Evolutionary conservation across 2,888 invertebrate species (phyloP).

Genomic region (Folsomia candida): DNA sequence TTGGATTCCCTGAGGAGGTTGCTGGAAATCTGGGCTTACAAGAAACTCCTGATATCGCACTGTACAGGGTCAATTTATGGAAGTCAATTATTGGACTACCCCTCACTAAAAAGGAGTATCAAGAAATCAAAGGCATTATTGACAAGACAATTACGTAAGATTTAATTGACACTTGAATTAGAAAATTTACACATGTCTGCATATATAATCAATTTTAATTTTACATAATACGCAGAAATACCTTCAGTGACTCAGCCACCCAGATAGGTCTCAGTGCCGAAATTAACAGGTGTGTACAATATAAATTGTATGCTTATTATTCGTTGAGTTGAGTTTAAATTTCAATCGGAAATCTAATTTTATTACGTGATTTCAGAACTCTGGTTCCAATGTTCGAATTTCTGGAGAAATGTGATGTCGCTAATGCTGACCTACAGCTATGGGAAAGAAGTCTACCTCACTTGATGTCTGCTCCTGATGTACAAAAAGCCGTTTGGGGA

Average conservation of each 20-base stretch:
- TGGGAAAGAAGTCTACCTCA: conserved; percentile 36
- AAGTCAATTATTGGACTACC: conserved; percentile 31
- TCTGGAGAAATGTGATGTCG: conserved; percentile 36
- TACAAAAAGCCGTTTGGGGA: conserved; percentile 41
- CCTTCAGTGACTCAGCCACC: not conserved
- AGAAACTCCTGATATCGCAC: conserved; percentile 27
- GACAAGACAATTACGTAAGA: conserved; percentile 26
- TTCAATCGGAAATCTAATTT: too few species aligned
- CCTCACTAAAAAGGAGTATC: conserved; percentile 25
- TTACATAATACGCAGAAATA: not conserved
- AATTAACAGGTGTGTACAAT: conserved; percentile 8
- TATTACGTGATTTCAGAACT: conserved; percentile 17
- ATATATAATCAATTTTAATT: not conserved
- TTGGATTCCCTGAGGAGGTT: conserved; percentile 24
- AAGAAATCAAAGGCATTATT: conserved; percentile 21
- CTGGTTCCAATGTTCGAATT: conserved; percentile 36
- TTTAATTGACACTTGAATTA: conserved; percentile 1
- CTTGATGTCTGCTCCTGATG: conserved; percentile 28
- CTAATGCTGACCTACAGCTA: conserved; percentile 30
- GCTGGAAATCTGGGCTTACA: conserved; percentile 17
- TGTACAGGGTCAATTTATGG: conserved; percentile 40
- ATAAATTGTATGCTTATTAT: not conserved
- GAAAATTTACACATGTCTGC: not conserved
- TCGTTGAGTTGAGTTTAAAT: not conserved
- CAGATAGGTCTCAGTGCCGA: not conserved